These are phyloP conservation scores for Agapornis roseicollis DNA, from an alignment of 2,113 vertebrate genomes.

Conservation along the genomic window DNA sequence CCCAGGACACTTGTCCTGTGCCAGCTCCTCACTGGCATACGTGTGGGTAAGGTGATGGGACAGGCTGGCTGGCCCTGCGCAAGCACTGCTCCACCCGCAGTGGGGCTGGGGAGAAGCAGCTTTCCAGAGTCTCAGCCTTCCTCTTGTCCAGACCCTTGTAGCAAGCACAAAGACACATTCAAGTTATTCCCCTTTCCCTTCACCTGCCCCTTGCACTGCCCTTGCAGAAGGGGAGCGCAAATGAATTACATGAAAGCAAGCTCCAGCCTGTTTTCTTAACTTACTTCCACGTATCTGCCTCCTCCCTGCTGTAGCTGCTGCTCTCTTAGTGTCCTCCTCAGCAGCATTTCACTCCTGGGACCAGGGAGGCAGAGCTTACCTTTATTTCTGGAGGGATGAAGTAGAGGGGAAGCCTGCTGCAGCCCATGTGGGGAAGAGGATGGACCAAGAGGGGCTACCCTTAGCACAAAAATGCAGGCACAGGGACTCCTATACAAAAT, in stretches of 20 bases:
- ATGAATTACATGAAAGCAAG: background rate
- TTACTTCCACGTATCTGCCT: background rate
- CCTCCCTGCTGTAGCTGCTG: background rate
- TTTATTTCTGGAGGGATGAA: background rate
- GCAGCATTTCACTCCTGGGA: background rate
- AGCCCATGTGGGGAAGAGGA: background rate
- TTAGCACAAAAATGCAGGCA: background rate
- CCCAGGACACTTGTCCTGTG: background rate
- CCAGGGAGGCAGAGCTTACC: background rate
- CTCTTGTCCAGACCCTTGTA: background rate
- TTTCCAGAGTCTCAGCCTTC: background rate
- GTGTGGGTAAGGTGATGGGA: background rate
- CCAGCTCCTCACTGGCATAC: background rate
- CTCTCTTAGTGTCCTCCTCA: background rate
- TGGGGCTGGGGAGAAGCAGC: background rate
- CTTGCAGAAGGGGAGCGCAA: background rate
- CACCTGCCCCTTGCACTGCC: background rate
- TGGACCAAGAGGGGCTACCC: background rate
- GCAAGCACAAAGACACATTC: background rate
- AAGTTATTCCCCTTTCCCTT: background rate
- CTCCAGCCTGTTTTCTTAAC: background rate
- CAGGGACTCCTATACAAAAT: background rate
- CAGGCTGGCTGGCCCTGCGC: background rate
- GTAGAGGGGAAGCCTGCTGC: background rate
- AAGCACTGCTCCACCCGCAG: accelerated